Evolutionary conservation across 2,888 invertebrate species (phyloP).

Genomic region (Melieria picta): DNA sequence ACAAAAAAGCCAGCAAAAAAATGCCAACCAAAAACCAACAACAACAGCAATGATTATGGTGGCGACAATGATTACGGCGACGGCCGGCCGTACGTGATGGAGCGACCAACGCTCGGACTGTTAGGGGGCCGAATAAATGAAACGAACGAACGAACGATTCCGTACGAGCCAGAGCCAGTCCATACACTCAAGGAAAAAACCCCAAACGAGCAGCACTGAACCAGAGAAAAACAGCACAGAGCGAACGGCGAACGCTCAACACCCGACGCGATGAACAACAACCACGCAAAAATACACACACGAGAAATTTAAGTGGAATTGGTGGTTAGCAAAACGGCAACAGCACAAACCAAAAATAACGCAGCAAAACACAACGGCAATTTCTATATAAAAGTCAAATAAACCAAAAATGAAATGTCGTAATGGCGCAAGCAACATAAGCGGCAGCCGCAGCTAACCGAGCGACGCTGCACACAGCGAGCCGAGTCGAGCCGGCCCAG

Average conservation of each 20-base stretch:
- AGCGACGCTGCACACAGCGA: background rate
- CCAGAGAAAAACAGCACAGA: background rate
- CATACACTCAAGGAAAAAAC: background rate
- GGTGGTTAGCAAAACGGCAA: conserved; percentile 14
- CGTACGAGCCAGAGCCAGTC: no score
- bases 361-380: no score
- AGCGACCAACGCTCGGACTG: background rate
- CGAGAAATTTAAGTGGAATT: conserved; percentile 31
- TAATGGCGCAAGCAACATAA: background rate
- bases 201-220: background rate
- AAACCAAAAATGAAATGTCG: background rate
- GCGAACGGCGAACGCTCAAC: background rate
- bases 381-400: no score
- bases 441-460: background rate
- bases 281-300: background rate
- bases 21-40: conserved; percentile 35
- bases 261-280: background rate
- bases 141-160: no score
- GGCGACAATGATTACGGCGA: conserved; percentile 12
- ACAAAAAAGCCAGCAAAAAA: conserved; percentile 1
- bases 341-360: no score
- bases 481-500: no score
- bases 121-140: no score
- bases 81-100: background rate
- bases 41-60: conserved; percentile 29